These are phyloP conservation scores for Zosterops japonicus DNA, from an alignment of 2,113 vertebrate species.

Conservation along the genomic window DNA sequence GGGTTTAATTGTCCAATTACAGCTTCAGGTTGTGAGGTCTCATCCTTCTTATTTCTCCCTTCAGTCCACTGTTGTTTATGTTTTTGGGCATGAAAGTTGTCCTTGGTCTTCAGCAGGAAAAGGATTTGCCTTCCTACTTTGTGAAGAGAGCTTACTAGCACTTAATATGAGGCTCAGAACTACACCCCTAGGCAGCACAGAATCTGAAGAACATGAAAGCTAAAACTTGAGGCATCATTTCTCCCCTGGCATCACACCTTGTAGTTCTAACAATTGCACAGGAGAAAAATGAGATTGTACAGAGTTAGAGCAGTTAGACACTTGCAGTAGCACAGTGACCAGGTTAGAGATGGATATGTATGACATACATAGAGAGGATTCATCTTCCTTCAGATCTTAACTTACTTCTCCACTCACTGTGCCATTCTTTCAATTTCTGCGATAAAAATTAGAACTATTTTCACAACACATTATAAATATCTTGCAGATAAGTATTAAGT, in stretches of 20 bases:
- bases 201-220: too few relatives aligned
- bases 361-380: neutral
- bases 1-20: too few relatives aligned
- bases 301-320: neutral
- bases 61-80: too few relatives aligned
- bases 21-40: too few relatives aligned
- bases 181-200: too few relatives aligned
- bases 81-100: too few relatives aligned
- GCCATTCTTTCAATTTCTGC: neutral
- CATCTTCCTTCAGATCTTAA: neutral
- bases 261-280: neutral
- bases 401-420: neutral
- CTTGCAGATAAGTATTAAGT: neutral
- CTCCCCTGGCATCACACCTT: neutral
- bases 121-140: too few relatives aligned
- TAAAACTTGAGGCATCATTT: too few relatives aligned
- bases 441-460: neutral
- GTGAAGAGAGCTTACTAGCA: too few relatives aligned
- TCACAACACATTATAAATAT: neutral
- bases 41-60: too few relatives aligned
- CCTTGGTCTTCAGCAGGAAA: too few relatives aligned
- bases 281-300: neutral
- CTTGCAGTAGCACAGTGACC: neutral
- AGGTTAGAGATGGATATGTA: neutral
- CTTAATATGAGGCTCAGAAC: too few relatives aligned